Evolutionary conservation across 2,888 invertebrate genomes (phyloP), one percentile per base, ranked within the genome.

Genomic region (Aromia moschata): DNA sequence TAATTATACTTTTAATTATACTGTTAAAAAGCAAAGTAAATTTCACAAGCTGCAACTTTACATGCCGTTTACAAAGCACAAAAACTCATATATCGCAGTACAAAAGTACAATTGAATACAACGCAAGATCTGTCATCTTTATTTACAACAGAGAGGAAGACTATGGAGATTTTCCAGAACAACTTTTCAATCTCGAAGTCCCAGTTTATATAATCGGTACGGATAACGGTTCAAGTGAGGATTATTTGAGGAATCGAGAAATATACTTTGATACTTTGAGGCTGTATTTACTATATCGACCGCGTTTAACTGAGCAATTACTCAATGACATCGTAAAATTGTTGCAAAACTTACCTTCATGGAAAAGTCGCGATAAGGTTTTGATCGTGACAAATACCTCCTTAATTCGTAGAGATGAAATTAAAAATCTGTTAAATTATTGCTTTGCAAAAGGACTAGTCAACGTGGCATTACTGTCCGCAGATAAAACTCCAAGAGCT

Each of bases 361-460:
- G 47, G 47, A 47, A 47, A 36, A 33, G 12, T 37, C 12, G 47
- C 16, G 36, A 47, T 1, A 16, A 17, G 1, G 11, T 47, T 11
- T 14, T 47, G 11, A 33, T 47, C 15, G 10, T 36, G n/a, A 47
- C 36, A 1, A 25, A 43, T 2, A 14, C 12, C 12, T 20, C 11
- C 25, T 43, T 14, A 0, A 43, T 14, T 2, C 3, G 25, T 2
- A 18, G 25, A n/a, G 36, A 36, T 1, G n/a, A 10, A 12, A 4
- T 18, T 36, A 10, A 16, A 36, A 2, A 12, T 18, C n/a, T 47
- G 9, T 36, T 47, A 7, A 17, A 18, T 18, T 7, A n/a, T 14
- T 47, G 36, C 16, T 33, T 37, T n/a, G 7, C 33, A 36, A 33
- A 36, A 1, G 33, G 47, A 36, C 11, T 47, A 3, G 18, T 47